Evolutionary conservation across 2,888 invertebrate species (phyloP).

Genomic region (Acanthopleura granulata): DNA sequence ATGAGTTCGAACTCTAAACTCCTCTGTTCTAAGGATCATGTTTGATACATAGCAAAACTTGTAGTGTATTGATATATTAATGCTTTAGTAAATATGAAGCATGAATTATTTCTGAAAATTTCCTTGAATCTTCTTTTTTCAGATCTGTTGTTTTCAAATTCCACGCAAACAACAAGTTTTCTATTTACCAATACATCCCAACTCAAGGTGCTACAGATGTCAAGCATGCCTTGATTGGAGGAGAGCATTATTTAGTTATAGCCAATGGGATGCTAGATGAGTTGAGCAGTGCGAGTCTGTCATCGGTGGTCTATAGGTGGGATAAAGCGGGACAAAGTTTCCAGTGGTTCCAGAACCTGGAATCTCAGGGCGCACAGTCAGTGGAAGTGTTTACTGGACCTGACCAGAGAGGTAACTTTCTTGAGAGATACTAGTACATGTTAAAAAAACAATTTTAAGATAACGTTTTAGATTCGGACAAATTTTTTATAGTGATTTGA

Average conservation of each 20-base stretch:
- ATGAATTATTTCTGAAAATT: background rate
- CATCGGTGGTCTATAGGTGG: constrained; percentile 56
- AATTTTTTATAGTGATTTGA: too few relatives aligned
- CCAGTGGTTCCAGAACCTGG: constrained; percentile 51
- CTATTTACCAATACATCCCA: constrained; percentile 57
- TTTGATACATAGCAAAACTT: too few relatives aligned
- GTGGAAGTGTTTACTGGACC: constrained; percentile 38
- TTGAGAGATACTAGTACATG: too few relatives aligned
- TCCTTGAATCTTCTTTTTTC: constrained; percentile 17
- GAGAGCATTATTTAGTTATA: constrained; percentile 50
- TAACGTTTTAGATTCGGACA: too few relatives aligned
- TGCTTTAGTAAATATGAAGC: too few relatives aligned
- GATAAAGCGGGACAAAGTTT: constrained; percentile 47
- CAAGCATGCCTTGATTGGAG: constrained; percentile 39
- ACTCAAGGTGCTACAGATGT: constrained; percentile 58
- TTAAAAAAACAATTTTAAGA: too few relatives aligned
- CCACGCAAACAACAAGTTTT: constrained; percentile 46
- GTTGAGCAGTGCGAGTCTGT: constrained; percentile 46
- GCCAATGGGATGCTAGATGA: constrained; percentile 59
- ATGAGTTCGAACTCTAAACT: too few relatives aligned
- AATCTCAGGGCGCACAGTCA: constrained; percentile 44
- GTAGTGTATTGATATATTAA: too few relatives aligned
- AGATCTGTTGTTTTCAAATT: constrained; percentile 63
- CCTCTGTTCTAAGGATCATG: too few relatives aligned
- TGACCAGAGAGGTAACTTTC: background rate